Conservation (phyloP, 2,113 vertebrate species). For the Rhodinocichla rosea region DNA sequence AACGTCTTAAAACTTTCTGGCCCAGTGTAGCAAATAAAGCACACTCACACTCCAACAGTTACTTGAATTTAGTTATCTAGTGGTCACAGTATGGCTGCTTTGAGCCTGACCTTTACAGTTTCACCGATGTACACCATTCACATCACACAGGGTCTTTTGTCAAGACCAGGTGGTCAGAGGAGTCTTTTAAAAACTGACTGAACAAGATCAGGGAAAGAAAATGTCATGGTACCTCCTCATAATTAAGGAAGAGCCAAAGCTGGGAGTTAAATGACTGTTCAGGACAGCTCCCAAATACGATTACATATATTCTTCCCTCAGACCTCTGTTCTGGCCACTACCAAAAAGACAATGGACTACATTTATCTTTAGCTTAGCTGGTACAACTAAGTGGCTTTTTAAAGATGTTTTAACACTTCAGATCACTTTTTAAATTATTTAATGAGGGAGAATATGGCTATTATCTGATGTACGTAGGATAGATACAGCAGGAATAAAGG, state of each 20-base stretch:
- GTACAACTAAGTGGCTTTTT: not conserved
- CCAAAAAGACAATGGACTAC: not conserved
- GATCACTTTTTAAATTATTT: not conserved
- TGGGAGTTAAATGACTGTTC: not conserved
- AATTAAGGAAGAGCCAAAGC: not conserved
- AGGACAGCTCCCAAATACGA: not conserved
- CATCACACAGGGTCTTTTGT: not conserved
- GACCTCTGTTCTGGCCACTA: not conserved
- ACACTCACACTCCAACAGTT: not conserved
- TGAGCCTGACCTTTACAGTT: not conserved
- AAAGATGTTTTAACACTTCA: not conserved
- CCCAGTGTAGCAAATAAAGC: not conserved
- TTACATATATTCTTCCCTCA: not conserved
- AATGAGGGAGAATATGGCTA: not conserved
- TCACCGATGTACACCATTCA: not conserved
- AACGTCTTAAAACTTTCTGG: not conserved
- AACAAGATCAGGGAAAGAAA: not conserved
- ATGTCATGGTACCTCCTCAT: not conserved
- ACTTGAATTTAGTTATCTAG: not conserved
- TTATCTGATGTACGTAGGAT: not conserved
- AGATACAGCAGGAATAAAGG: not conserved
- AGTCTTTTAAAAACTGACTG: not conserved
- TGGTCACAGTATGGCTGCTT: not conserved
- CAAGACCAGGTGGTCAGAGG: not conserved
- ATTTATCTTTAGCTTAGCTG: not conserved